These are phyloP conservation scores for Hippocampus comes DNA, from an alignment of 2,113 vertebrate species.

Conservation along the genomic window DNA sequence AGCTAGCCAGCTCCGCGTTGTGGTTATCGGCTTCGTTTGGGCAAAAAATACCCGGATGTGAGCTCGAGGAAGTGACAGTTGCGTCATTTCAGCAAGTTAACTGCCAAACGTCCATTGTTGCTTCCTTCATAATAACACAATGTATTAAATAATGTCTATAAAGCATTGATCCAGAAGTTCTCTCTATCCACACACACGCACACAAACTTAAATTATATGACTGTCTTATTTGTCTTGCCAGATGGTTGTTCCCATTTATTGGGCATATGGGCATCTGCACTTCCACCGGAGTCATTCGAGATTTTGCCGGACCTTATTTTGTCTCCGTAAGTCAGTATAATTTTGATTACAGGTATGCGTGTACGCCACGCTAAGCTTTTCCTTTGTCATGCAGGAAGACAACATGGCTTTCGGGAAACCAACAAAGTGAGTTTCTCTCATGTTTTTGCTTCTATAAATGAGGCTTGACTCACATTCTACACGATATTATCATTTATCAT, in stretches of 20 bases:
- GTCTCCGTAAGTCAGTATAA: conserved; percentile 82
- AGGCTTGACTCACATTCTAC: neutral
- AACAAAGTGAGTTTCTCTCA: conserved; percentile 83
- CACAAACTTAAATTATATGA: neutral
- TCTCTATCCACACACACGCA: too few species aligned
- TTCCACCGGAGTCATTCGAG: conserved; percentile 88
- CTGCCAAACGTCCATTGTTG: conserved; percentile 28
- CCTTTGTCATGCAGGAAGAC: conserved; percentile 81
- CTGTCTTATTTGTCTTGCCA: conserved; percentile 43
- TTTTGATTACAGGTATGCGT: neutral
- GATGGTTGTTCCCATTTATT: conserved; percentile 94
- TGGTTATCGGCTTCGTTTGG: neutral
- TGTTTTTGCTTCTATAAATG: neutral
- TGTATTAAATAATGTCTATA: neutral
- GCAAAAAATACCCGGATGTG: conserved; percentile 1
- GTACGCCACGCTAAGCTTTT: neutral
- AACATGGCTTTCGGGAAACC: conserved; percentile 98
- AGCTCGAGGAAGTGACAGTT: conserved; percentile 28
- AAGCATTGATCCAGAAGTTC: neutral
- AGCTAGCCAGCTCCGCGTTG: neutral
- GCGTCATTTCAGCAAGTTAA: conserved; percentile 47
- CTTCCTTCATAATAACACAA: neutral
- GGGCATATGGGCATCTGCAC: conserved; percentile 99
- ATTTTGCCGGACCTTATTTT: conserved; percentile 95
- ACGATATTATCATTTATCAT: neutral